Conservation (phyloP, 2,113 vertebrate genomes). For the Alexandromys fortis region DNA sequence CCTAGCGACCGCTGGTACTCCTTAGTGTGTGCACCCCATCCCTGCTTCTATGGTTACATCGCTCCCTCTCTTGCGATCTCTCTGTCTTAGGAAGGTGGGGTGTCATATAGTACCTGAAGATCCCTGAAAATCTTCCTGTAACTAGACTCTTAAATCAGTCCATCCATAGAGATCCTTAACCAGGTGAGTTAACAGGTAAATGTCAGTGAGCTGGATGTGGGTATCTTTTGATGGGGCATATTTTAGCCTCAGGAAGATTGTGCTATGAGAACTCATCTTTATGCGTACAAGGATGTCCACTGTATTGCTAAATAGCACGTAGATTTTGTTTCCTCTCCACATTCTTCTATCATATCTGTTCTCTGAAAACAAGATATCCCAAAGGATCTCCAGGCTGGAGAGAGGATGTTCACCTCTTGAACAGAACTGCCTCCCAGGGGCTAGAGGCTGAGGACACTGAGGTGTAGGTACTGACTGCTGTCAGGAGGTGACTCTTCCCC, state of each 20-base stretch:
- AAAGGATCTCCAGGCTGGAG: background rate
- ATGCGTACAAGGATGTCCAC: background rate
- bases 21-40: background rate
- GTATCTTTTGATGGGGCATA: background rate
- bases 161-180: background rate
- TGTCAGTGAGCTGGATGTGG: background rate
- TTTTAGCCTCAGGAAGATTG: background rate
- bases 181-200: background rate
- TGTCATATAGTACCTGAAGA: background rate
- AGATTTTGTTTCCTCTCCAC: background rate
- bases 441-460: background rate
- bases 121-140: background rate
- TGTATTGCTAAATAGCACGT: background rate
- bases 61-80: background rate
- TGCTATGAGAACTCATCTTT: background rate
- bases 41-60: background rate
- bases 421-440: background rate
- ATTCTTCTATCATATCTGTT: background rate
- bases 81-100: background rate
- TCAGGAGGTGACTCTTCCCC: background rate
- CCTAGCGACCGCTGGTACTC: fast-evolving
- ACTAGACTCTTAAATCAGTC: background rate
- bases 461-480: background rate
- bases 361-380: background rate
- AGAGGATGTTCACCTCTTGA: fast-evolving